These are phyloP conservation scores for Pecten maximus DNA, from an alignment of 2,888 invertebrate species.

Conservation along the genomic window DNA sequence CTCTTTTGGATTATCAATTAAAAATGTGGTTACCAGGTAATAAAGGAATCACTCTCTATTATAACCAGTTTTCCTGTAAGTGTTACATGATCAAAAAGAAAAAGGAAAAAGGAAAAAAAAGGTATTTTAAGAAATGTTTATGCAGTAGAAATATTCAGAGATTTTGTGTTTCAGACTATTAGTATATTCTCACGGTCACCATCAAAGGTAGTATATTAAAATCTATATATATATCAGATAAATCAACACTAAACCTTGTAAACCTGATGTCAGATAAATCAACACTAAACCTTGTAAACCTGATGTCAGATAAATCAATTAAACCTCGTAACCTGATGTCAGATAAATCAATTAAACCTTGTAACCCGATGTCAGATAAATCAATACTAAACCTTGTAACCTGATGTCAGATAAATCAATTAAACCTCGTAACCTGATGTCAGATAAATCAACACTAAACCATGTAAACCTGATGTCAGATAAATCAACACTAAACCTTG, in stretches of 20 bases:
- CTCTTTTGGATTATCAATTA: too few species aligned
- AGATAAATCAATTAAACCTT: neutral
- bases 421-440: neutral
- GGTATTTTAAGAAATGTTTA: too few species aligned
- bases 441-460: neutral
- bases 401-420: neutral
- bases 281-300: neutral
- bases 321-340: neutral
- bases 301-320: neutral
- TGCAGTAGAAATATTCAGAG: neutral
- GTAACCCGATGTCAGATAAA: neutral
- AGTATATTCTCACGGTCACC: constrained; percentile 19
- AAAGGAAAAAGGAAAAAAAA: too few species aligned
- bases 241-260: neutral
- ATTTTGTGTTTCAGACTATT: neutral
- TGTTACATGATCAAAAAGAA: too few species aligned
- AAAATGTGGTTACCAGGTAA: too few species aligned
- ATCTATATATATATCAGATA: neutral
- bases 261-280: neutral
- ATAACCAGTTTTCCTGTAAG: too few species aligned
- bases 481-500: neutral
- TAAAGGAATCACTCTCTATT: too few species aligned
- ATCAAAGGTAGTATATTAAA: neutral
- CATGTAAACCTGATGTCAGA: neutral
- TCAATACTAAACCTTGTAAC: neutral